A percentile compares a stretch with the other conserved stretches of the same genome.
These are phyloP conservation scores for Eupelmus urozonus DNA, from an alignment of 2,888 invertebrate genomes.

Conservation along the genomic window DNA sequence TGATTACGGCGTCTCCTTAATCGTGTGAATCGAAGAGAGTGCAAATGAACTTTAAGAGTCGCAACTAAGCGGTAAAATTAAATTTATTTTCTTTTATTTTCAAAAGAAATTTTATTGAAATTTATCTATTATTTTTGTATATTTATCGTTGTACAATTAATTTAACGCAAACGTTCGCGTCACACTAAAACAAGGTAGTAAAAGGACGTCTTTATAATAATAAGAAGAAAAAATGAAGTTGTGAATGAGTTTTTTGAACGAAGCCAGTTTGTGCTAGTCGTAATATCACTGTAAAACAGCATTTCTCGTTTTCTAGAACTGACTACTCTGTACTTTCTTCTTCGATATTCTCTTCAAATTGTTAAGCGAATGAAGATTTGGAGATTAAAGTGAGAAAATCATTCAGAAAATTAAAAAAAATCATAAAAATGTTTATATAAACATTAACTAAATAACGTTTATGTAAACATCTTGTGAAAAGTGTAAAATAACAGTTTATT, in stretches of 20 bases:
- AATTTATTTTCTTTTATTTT: conserved; percentile 48
- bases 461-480: conserved; percentile 47
- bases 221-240: conserved; percentile 35
- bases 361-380: conserved; percentile 3
- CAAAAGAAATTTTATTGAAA: conserved; percentile 51
- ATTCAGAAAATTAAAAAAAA: conserved; percentile 34
- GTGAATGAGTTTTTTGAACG: conserved; percentile 48
- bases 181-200: conserved; percentile 40
- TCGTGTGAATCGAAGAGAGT: conserved; percentile 39
- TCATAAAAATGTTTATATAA: conserved; percentile 46
- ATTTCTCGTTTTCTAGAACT: conserved; percentile 49
- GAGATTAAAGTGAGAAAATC: conserved; percentile 40
- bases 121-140: conserved; percentile 53
- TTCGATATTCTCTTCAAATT: conserved; percentile 45
- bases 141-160: conserved; percentile 56
- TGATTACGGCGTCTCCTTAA: conserved; percentile 43
- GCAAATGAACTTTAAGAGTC: conserved; percentile 8
- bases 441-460: conserved; percentile 19
- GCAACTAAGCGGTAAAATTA: background rate
- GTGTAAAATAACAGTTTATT: conserved; percentile 41
- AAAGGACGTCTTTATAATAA: conserved; percentile 48
- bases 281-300: conserved; percentile 49
- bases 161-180: conserved; percentile 37
- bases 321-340: conserved; percentile 53
- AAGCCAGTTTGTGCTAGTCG: conserved; percentile 64